phyloP scores from a whole-genome alignment of 2,888 invertebrate genomes.

The Pyrgus malvae region DNA sequence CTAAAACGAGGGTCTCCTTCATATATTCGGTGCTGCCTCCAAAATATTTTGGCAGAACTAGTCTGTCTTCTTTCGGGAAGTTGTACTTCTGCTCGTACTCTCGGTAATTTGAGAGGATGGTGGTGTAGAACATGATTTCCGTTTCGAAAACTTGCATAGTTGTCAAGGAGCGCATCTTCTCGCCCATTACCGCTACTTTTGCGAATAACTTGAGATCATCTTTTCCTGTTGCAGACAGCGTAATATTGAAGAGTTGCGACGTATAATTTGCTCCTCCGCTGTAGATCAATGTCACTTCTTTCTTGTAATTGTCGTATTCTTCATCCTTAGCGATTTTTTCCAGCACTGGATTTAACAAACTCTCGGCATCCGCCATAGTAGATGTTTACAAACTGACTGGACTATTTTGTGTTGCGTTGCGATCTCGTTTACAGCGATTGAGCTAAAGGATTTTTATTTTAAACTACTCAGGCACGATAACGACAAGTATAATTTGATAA shows the following conservation, averaged over 20 bases:
- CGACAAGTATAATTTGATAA: too few species aligned
- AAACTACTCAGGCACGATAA: not conserved
- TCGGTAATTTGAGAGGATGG: conserved; percentile 31
- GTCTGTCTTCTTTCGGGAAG: conserved; percentile 35
- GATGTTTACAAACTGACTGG: conserved; percentile 9
- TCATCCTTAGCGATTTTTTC: not conserved
- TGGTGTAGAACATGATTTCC: conserved; percentile 36
- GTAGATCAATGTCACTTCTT: conserved; percentile 13
- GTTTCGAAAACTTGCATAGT: conserved; percentile 24
- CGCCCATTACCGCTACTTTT: conserved; percentile 35
- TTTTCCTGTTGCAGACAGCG: conserved; percentile 18
- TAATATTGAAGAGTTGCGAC: conserved; percentile 28
- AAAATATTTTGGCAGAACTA: conserved; percentile 40
- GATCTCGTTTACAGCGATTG: too few species aligned
- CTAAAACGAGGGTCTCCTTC: conserved; percentile 50
- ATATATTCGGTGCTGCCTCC: conserved; percentile 34
- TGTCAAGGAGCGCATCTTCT: conserved; percentile 26
- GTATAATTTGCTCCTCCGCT: conserved; percentile 36
- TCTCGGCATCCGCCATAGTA: not conserved
- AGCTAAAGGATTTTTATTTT: too few species aligned
- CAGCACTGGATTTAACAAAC: not conserved
- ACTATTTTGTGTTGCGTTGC: too few species aligned
- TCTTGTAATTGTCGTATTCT: not conserved
- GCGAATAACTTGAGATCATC: conserved; percentile 35
- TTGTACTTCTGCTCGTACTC: conserved; percentile 32